Evolutionary conservation across 2,888 invertebrate genomes (phyloP).

Genomic region (Pharmacophagus antenor): DNA sequence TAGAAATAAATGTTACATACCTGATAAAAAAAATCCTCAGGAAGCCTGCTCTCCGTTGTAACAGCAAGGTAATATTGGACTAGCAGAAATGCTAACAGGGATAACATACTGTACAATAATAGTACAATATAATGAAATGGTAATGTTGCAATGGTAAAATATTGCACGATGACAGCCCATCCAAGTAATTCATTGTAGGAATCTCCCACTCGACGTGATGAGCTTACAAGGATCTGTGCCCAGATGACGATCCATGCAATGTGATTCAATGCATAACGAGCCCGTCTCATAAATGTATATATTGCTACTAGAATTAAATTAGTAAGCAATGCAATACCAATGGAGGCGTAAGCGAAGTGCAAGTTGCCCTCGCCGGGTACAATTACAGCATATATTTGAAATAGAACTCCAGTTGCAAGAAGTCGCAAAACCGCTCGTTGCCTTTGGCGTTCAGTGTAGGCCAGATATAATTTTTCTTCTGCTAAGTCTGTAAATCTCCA

Average conservation of each 20-base stretch:
- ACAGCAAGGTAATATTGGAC: slow-evolving; percentile 65
- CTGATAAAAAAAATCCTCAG: slow-evolving; percentile 64
- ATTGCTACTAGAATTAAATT: slow-evolving; percentile 51
- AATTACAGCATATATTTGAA: slow-evolving; percentile 60
- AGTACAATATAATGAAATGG: slow-evolving; percentile 79
- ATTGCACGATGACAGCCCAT: slow-evolving; percentile 88
- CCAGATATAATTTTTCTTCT: slow-evolving; percentile 65
- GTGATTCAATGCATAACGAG: slow-evolving; percentile 82
- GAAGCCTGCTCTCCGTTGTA: slow-evolving; percentile 52
- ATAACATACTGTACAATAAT: slow-evolving; percentile 55
- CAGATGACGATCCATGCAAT: slow-evolving; percentile 83
- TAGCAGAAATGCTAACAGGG: slow-evolving; percentile 54
- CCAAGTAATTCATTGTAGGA: slow-evolving; percentile 84
- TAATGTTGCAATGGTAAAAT: slow-evolving; percentile 86
- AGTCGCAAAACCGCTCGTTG: slow-evolving; percentile 66
- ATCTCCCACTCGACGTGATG: slow-evolving; percentile 73
- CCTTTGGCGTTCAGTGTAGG: slow-evolving; percentile 65
- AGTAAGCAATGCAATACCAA: slow-evolving; percentile 47
- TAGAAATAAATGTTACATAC: slow-evolving; percentile 40
- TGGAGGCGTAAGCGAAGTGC: slow-evolving; percentile 52
- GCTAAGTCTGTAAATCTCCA: slow-evolving; percentile 63
- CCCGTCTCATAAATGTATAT: slow-evolving; percentile 47
- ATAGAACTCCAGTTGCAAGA: slow-evolving; percentile 56
- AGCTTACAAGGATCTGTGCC: slow-evolving; percentile 59
- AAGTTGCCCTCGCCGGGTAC: slow-evolving; percentile 68